Conservation (phyloP, 2,113 vertebrate species). For the Turnix velox region DNA sequence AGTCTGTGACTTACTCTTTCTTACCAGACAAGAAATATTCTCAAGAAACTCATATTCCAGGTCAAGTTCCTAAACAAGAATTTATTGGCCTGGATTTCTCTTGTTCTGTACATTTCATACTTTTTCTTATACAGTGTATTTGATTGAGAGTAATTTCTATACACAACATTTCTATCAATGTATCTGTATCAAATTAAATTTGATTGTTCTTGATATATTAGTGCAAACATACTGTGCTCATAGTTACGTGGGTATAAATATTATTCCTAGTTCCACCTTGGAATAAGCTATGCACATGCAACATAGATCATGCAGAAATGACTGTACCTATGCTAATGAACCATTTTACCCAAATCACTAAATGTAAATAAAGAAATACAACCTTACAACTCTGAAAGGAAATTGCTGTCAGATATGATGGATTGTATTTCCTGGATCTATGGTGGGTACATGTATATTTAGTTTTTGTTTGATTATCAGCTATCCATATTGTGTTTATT, state of each 20-base stretch:
- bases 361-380: constrained; percentile 18
- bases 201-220: background rate
- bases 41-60: background rate
- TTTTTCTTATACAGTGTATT: background rate
- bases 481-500: background rate
- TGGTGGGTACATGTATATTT: constrained; percentile 1
- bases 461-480: background rate
- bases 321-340: background rate
- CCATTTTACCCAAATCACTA: background rate
- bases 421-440: background rate
- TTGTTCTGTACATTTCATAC: background rate
- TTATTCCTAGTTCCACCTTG: background rate
- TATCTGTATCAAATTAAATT: background rate
- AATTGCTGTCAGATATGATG: constrained; percentile 33
- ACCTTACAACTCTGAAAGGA: background rate
- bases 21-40: background rate
- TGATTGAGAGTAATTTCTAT: background rate
- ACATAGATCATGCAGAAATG: background rate
- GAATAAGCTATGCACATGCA: background rate
- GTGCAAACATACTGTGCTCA: background rate
- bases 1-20: background rate
- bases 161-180: background rate
- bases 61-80: background rate
- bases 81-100: background rate
- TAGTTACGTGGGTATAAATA: background rate